Percentiles rank a stretch among this genome's conserved stretches.
Conservation (phyloP, 2,888 invertebrate species). For the Formica aserva region DNA sequence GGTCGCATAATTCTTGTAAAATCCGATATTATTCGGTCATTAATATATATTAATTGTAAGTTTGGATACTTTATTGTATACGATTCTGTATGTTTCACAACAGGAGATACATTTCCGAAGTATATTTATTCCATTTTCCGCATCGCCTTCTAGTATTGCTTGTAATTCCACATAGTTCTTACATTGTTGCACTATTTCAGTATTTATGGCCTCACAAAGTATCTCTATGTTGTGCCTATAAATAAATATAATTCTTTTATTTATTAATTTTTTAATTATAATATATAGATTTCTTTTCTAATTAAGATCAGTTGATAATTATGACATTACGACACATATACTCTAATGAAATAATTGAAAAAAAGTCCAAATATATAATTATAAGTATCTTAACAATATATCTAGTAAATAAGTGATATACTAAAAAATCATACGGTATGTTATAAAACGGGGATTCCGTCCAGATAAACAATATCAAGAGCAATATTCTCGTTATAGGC, state of each 20-base stretch:
- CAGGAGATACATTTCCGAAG: conserved; percentile 86
- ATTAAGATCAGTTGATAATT: background rate
- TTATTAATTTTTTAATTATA: background rate
- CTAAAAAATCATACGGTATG: conserved; percentile 59
- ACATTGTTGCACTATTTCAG: conserved; percentile 87
- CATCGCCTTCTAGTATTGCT: conserved; percentile 86
- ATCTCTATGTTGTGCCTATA: conserved; percentile 81
- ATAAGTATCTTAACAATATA: background rate
- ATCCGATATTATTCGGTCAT: background rate
- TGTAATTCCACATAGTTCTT: conserved; percentile 86
- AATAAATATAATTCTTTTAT: background rate
- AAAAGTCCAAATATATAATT: background rate
- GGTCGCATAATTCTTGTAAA: too few relatives aligned
- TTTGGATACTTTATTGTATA: conserved; percentile 6
- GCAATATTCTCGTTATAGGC: conserved; percentile 86
- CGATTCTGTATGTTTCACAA: conserved; percentile 86
- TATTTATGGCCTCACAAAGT: conserved; percentile 86
- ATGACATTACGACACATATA: background rate
- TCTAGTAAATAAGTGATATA: background rate
- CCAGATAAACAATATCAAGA: conserved; percentile 87
- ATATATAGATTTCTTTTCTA: background rate
- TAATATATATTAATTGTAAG: background rate
- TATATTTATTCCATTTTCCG: conserved; percentile 84
- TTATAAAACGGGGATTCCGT: conserved; percentile 87
- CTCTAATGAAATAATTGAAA: background rate